Percentiles rank a stretch among this genome's conserved stretches.
phyloP scores from a whole-genome alignment of 2,888 invertebrate species.

The Agriopis marginaria region DNA sequence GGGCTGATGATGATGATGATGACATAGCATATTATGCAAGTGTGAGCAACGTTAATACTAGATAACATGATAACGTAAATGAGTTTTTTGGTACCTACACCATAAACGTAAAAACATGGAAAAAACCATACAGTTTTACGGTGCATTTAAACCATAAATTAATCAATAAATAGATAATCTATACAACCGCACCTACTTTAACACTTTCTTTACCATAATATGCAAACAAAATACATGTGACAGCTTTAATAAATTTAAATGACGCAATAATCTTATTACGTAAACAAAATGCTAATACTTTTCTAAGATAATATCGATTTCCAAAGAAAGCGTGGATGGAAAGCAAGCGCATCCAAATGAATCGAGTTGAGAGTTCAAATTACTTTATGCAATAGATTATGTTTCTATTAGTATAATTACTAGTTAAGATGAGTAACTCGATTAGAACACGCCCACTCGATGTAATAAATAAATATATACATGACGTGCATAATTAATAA shows the following conservation, averaged over 20 bases:
- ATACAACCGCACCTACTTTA: not conserved
- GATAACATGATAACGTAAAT: not conserved
- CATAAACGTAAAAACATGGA: not conserved
- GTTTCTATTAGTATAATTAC: slow-evolving; percentile 22
- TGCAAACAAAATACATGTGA: slow-evolving; percentile 20
- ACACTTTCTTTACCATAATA: slow-evolving; percentile 16
- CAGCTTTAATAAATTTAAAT: slow-evolving; percentile 27
- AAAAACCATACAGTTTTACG: not conserved
- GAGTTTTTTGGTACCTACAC: not conserved
- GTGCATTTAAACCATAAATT: not conserved
- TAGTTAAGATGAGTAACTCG: not conserved
- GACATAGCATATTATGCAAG: too few relatives aligned
- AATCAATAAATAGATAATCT: slow-evolving; percentile 7
- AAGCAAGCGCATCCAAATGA: slow-evolving; percentile 44
- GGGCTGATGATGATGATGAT: too few relatives aligned
- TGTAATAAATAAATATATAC: too few relatives aligned
- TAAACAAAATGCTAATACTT: slow-evolving; percentile 41
- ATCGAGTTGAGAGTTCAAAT: slow-evolving; percentile 43
- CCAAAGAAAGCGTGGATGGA: slow-evolving; percentile 50
- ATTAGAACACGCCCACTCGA: too few relatives aligned
- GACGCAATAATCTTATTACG: slow-evolving; percentile 35
- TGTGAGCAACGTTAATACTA: too few relatives aligned
- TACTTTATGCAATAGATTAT: slow-evolving; percentile 31
- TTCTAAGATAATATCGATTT: slow-evolving; percentile 43
- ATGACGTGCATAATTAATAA: too few relatives aligned